These are phyloP conservation scores for Octonoba sinensis DNA, from an alignment of 2,888 invertebrate species.

Conservation along the genomic window DNA sequence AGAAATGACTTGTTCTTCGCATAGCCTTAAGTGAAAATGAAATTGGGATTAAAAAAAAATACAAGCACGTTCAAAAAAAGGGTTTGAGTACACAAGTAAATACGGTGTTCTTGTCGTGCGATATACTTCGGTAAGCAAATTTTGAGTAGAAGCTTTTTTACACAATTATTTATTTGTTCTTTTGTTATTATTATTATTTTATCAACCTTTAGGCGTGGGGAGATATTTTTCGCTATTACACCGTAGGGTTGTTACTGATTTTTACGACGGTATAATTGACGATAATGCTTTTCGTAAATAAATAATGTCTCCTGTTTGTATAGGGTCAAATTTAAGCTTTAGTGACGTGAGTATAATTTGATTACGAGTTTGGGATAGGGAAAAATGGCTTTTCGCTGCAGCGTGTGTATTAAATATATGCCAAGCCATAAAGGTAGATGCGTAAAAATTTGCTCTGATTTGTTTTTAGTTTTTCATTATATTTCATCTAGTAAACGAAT, in stretches of 20 bases:
- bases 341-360: constrained; percentile 53
- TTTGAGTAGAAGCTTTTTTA: constrained; percentile 29
- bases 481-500: no score
- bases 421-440: no score
- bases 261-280: constrained; percentile 60
- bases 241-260: constrained; percentile 38
- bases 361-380: constrained; percentile 35
- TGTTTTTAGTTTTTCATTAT: no score
- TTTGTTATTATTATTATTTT: constrained; percentile 56
- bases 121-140: constrained; percentile 64
- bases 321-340: constrained; percentile 36
- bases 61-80: constrained; percentile 15
- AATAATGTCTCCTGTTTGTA: constrained; percentile 61
- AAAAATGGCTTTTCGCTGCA: constrained; percentile 12
- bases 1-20: constrained; percentile 44
- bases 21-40: constrained; percentile 63
- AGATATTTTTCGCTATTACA: constrained; percentile 40
- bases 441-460: no score
- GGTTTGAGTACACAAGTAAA: constrained; percentile 61
- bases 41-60: constrained; percentile 51
- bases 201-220: constrained; percentile 37
- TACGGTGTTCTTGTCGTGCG: constrained; percentile 47
- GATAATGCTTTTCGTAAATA: constrained; percentile 63
- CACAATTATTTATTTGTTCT: constrained; percentile 42
- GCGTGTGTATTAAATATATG: constrained; percentile 41